These are phyloP conservation scores for Colletes collaris DNA, from an alignment of 2,888 invertebrate species.

Conservation along the genomic window DNA sequence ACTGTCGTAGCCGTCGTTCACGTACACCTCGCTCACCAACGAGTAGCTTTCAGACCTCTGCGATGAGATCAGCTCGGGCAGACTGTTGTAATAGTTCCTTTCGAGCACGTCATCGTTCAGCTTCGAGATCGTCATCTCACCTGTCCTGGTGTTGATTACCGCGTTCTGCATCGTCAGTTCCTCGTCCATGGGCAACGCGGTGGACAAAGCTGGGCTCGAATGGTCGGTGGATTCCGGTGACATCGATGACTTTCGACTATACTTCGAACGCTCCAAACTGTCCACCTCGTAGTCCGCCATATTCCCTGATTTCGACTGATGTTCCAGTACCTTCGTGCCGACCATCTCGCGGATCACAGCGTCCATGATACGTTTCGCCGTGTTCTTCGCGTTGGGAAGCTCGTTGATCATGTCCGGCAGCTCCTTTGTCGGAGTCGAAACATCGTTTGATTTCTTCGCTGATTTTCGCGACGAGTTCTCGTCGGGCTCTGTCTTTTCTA, in stretches of 20 bases:
- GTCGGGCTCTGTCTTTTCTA: not conserved
- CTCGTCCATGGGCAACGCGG: conserved; percentile 91
- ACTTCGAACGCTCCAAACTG: conserved; percentile 78
- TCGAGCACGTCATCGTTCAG: conserved; percentile 70
- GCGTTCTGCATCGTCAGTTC: conserved; percentile 92
- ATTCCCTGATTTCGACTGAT: conserved; percentile 50
- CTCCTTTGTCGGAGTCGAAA: conserved; percentile 53
- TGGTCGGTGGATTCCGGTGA: conserved; percentile 82
- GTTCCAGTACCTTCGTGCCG: conserved; percentile 76
- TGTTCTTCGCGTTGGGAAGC: conserved; percentile 72
- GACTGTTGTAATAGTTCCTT: conserved; percentile 79
- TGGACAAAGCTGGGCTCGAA: conserved; percentile 89
- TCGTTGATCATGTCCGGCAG: conserved; percentile 80
- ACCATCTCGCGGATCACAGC: conserved; percentile 83
- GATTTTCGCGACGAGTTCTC: conserved; percentile 29
- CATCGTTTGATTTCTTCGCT: conserved; percentile 42
- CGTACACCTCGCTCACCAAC: conserved; percentile 91
- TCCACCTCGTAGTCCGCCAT: conserved; percentile 79
- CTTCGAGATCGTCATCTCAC: conserved; percentile 84
- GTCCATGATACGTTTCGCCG: conserved; percentile 82
- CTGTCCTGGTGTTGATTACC: conserved; percentile 87
- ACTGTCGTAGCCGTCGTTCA: conserved; percentile 88
- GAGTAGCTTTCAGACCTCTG: conserved; percentile 85
- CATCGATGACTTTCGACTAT: conserved; percentile 67
- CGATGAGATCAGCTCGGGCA: conserved; percentile 83